Conservation (phyloP, 1,140 invertebrate genomes). For the Meteorus sp. region DNA sequence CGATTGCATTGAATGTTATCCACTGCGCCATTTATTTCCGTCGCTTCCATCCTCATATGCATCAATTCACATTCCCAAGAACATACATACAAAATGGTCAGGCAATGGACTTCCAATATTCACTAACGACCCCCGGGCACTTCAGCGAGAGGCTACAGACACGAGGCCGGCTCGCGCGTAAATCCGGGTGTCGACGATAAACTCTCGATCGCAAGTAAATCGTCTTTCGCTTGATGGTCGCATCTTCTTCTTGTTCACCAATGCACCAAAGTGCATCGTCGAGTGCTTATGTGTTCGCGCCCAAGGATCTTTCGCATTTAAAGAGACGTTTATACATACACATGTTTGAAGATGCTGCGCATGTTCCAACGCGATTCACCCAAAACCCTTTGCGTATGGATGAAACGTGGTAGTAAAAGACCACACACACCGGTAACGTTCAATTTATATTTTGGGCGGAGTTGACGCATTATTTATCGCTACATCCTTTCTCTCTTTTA, state of each 20-base stretch:
- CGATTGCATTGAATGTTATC: too few relatives aligned
- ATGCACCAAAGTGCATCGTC: too few relatives aligned
- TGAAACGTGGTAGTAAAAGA: slow-evolving; percentile 32
- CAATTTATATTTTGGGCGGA: slow-evolving; percentile 54
- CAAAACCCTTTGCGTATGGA: too few relatives aligned
- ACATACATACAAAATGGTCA: too few relatives aligned
- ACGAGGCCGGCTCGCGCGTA: too few relatives aligned
- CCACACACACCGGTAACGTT: slow-evolving; percentile 52
- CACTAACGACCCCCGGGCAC: slow-evolving; percentile 12
- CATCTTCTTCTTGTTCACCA: too few relatives aligned
- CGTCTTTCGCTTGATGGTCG: too few relatives aligned
- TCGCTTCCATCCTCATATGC: too few relatives aligned
- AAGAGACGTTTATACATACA: background rate
- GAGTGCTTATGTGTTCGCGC: too few relatives aligned
- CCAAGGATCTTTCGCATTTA: background rate
- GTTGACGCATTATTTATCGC: slow-evolving; percentile 47
- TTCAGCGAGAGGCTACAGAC: background rate
- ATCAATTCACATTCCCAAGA: too few relatives aligned
- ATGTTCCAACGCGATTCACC: too few relatives aligned
- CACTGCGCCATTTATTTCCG: too few relatives aligned
- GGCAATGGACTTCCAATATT: slow-evolving; percentile 21
- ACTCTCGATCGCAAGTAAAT: slow-evolving; percentile 14
- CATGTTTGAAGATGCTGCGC: background rate
- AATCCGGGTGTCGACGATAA: slow-evolving; percentile 18
- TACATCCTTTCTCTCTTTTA: slow-evolving; percentile 31